Evolutionary conservation across 1,140 invertebrate species (phyloP), one percentile per base, ranked within the genome.

Genomic region (Oryzaephilus surinamensis): DNA sequence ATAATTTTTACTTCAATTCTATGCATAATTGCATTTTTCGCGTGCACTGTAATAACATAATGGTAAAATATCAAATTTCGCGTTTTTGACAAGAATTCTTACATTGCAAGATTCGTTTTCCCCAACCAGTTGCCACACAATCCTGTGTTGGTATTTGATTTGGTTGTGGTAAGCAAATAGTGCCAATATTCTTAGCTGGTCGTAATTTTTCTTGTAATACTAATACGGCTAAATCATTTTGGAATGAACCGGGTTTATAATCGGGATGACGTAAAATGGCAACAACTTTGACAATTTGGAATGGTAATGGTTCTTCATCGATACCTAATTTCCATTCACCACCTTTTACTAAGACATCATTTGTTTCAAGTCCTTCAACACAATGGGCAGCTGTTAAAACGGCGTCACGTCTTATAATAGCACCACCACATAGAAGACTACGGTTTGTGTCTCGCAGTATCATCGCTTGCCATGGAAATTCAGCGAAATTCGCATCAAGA

Each of bases 241-340:
- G 62, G 1, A 74, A 60, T 15, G 64, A 73, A 6, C 73, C 73
- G 0, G 69, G 58, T 34, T 73, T 66, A 60, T 81, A 91, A 2
- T 66, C 61, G 0, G 85, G 84, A 64, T 91, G 85, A 4, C 72
- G 51, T 1, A 78, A 66, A 28, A 88, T 79, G 0, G 70, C 66
- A 4, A 72, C 69, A 1, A 85, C 81, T 16, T 76, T 72, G 0
- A 78, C 67, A 13, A 83, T 76, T 55, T 88, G 79, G 66, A 84
- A 83, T 1, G 82, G 78, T 12, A 83, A 60, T 1, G 83, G 83
- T 55, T 87, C 84, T 32, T 83, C 79, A 37, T 81, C 77, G 40
- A 80, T 76, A 19, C 79, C 79, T n/a, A 87, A 65, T 58, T 85
- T 82, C 81, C 82, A 89, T 76, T 85, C 84, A 6, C 86, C 86